Conservation (phyloP, 2,797 vertebrate genomes). For the Adrianichthys oophorus region DNA sequence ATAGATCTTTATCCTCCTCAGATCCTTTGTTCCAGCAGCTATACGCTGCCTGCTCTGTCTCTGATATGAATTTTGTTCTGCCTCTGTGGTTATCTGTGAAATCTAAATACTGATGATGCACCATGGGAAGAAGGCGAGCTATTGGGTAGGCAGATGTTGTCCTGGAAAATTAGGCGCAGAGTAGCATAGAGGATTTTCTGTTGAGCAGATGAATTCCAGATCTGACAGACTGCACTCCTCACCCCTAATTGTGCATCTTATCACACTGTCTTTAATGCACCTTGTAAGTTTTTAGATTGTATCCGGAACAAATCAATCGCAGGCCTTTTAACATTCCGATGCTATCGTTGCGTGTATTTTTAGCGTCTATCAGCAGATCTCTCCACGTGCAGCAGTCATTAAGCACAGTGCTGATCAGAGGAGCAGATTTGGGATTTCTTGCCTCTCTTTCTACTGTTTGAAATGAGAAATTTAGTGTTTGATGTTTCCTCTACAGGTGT, state of each 20-base stretch:
- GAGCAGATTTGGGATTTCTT: neutral
- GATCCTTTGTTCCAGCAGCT: neutral
- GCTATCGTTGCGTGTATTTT: slow-evolving; percentile 22
- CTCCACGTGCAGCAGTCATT: neutral
- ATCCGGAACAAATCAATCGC: slow-evolving; percentile 28
- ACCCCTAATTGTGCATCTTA: slow-evolving; percentile 38
- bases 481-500: slow-evolving; percentile 4
- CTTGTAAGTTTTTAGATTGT: slow-evolving; percentile 14
- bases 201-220: slow-evolving; percentile 47
- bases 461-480: slow-evolving; percentile 7
- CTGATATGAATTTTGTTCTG: slow-evolving; percentile 6
- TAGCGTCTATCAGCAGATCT: slow-evolving; percentile 31
- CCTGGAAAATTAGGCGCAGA: slow-evolving; percentile 52
- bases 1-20: neutral
- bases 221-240: slow-evolving; percentile 37
- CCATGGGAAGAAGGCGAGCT: slow-evolving; percentile 38
- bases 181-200: slow-evolving; percentile 46
- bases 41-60: neutral
- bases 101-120: slow-evolving; percentile 21
- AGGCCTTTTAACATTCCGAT: slow-evolving; percentile 8
- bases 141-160: slow-evolving; percentile 62
- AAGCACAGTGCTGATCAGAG: neutral
- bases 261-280: slow-evolving; percentile 20
- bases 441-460: too few relatives aligned
- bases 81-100: slow-evolving; percentile 5